A percentile compares a stretch with the other conserved stretches of the same genome.
Evolutionary conservation across 2,113 vertebrate species (phyloP).

Genomic region (Corythoichthys haematopterus): DNA sequence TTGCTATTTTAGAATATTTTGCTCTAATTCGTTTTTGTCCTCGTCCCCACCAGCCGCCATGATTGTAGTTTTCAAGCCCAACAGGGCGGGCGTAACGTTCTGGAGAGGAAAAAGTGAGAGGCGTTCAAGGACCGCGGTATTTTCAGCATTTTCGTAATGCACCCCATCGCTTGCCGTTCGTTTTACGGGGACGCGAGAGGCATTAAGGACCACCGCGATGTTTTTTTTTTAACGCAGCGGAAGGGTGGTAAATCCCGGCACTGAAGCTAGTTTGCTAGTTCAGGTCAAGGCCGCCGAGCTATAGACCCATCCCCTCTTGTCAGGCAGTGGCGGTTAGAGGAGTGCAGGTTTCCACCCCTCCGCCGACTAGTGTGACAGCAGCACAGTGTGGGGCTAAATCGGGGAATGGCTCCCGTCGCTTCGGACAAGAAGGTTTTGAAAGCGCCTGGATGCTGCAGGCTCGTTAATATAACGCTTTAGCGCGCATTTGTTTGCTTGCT

Average conservation of each 20-base stretch:
- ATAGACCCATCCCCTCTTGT: conserved; percentile 49
- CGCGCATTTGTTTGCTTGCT: conserved; percentile 51
- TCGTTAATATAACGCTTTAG: conserved; percentile 55
- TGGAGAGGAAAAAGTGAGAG: background rate
- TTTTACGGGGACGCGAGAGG: background rate
- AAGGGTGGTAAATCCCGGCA: background rate
- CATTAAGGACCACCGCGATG: background rate
- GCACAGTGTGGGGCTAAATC: conserved; percentile 19
- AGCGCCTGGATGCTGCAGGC: conserved; percentile 13
- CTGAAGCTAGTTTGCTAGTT: conserved; percentile 16
- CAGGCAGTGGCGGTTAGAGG: conserved; percentile 16
- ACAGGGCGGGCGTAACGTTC: background rate
- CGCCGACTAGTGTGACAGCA: conserved; percentile 25
- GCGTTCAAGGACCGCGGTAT: background rate
- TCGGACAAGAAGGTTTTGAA: conserved; percentile 34
- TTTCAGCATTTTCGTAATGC: background rate
- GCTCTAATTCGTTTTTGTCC: no score
- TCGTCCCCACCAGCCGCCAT: background rate
- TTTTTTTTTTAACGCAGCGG: background rate
- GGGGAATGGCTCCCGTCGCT: conserved; percentile 19
- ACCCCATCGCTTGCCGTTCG: no score
- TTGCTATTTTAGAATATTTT: no score
- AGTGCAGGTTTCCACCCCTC: conserved; percentile 35
- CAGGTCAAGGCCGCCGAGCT: conserved; percentile 38
- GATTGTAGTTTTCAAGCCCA: conserved; percentile 4